Conservation (phyloP, 2,888 invertebrate species). For the Pollenia amentaria region DNA sequence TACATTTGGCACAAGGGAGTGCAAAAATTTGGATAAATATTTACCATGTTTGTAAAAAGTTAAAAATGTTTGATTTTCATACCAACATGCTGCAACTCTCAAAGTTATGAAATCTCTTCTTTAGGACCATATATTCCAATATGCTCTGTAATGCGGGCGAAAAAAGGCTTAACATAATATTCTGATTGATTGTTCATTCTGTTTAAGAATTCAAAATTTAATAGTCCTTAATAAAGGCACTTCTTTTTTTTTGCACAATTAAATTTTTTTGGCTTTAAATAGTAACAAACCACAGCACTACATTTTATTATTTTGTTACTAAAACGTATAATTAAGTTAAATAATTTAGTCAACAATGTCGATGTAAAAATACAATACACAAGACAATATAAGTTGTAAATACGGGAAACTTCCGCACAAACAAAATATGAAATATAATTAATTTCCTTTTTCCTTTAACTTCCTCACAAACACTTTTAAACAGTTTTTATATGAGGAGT, state of each 20-base stretch:
- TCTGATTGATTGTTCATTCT: no score
- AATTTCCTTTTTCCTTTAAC: conserved; percentile 64
- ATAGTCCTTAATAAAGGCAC: no score
- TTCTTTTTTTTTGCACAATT: not conserved
- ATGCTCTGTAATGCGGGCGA: no score
- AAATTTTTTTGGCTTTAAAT: not conserved
- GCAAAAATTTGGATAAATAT: no score
- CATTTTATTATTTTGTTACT: conserved; percentile 35
- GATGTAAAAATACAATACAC: conserved; percentile 33
- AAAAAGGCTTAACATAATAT: no score
- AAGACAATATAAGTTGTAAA: conserved; percentile 19
- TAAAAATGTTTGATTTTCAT: no score
- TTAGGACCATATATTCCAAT: no score
- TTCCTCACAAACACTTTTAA: conserved; percentile 8
- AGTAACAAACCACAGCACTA: not conserved
- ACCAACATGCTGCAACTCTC: no score
- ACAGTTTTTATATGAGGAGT: not conserved
- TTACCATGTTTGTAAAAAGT: no score
- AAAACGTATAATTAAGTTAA: conserved; percentile 43
- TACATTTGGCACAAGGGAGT: no score
- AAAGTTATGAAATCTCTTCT: no score
- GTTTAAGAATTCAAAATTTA: no score
- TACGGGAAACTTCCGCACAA: conserved; percentile 58
- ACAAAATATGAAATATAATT: conserved; percentile 55
- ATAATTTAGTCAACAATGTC: conserved; percentile 42